These are phyloP conservation scores for Alsophila aescularia DNA, from an alignment of 2,888 invertebrate genomes.

Conservation along the genomic window DNA sequence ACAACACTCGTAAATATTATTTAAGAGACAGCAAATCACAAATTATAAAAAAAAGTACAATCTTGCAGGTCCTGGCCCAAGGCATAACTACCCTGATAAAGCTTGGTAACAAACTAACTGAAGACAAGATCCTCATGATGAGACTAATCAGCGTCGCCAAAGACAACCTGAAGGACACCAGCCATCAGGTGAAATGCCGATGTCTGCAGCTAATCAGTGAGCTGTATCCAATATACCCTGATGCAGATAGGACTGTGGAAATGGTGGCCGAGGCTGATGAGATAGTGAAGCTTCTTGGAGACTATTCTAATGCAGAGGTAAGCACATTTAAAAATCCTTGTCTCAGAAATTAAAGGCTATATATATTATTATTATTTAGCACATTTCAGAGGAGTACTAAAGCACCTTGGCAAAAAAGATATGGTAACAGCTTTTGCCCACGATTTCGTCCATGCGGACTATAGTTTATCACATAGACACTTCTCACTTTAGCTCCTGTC, in stretches of 20 bases:
- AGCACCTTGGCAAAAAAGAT: too few relatives aligned
- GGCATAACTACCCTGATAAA: constrained; percentile 89
- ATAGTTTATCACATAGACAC: too few relatives aligned
- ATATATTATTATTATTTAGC: too few relatives aligned
- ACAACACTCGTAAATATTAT: too few relatives aligned
- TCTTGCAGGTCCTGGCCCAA: constrained; percentile 86
- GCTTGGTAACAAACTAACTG: constrained; percentile 86
- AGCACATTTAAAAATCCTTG: constrained; percentile 10
- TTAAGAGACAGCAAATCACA: background rate
- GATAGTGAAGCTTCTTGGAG: constrained; percentile 89
- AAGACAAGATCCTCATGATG: constrained; percentile 85
- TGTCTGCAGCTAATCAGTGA: constrained; percentile 92
- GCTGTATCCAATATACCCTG: constrained; percentile 85
- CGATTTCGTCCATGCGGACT: too few relatives aligned
- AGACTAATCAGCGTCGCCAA: constrained; percentile 87
- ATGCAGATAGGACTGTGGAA: constrained; percentile 71
- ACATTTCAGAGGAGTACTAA: too few relatives aligned
- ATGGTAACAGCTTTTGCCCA: too few relatives aligned
- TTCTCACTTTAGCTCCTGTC: too few relatives aligned
- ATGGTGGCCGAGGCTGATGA: constrained; percentile 84
- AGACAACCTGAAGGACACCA: constrained; percentile 89
- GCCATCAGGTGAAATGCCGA: constrained; percentile 91
- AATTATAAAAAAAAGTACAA: background rate
- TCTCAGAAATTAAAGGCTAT: background rate
- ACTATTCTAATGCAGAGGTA: constrained; percentile 91